phyloP scores from a whole-genome alignment of 1,140 invertebrate genomes.

The Brachionus angularis region DNA sequence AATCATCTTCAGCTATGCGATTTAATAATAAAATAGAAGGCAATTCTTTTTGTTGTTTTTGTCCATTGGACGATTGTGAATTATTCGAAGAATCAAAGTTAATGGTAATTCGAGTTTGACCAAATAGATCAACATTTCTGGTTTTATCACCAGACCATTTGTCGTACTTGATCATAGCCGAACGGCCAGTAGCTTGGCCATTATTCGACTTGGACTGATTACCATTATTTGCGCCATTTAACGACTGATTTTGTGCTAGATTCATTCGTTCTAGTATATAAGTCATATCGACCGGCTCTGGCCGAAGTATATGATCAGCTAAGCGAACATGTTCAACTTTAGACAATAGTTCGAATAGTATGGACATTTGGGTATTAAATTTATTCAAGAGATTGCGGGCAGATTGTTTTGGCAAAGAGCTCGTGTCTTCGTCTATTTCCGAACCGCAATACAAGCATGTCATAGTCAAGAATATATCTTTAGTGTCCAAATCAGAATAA shows the following conservation, averaged over 20 bases:
- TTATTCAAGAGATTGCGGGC: slow-evolving; percentile 18
- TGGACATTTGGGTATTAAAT: slow-evolving; percentile 31
- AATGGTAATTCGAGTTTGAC: slow-evolving; percentile 26
- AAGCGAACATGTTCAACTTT: slow-evolving; percentile 33
- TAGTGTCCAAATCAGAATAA: slow-evolving; percentile 35
- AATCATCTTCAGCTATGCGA: slow-evolving; percentile 16
- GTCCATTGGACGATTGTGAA: not conserved
- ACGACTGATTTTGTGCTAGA: not conserved
- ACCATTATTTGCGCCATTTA: not conserved
- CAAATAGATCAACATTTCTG: slow-evolving; percentile 19
- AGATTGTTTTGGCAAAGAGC: slow-evolving; percentile 3
- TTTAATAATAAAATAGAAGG: slow-evolving; percentile 28
- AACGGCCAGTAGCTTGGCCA: not conserved
- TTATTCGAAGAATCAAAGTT: not conserved
- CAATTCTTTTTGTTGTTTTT: slow-evolving; percentile 9
- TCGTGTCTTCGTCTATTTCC: slow-evolving; percentile 33
- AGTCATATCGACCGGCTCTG: slow-evolving; percentile 11
- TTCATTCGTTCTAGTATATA: slow-evolving; percentile 12
- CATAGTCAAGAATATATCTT: slow-evolving; percentile 41
- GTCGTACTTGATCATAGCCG: slow-evolving; percentile 2
- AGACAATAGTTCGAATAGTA: slow-evolving; percentile 1
- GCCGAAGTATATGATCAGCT: slow-evolving; percentile 6
- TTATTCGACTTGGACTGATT: not conserved
- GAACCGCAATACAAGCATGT: slow-evolving; percentile 10
- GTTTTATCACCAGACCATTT: slow-evolving; percentile 37